Conservation (phyloP, 2,888 invertebrate species). For the Xylocampa areola region DNA sequence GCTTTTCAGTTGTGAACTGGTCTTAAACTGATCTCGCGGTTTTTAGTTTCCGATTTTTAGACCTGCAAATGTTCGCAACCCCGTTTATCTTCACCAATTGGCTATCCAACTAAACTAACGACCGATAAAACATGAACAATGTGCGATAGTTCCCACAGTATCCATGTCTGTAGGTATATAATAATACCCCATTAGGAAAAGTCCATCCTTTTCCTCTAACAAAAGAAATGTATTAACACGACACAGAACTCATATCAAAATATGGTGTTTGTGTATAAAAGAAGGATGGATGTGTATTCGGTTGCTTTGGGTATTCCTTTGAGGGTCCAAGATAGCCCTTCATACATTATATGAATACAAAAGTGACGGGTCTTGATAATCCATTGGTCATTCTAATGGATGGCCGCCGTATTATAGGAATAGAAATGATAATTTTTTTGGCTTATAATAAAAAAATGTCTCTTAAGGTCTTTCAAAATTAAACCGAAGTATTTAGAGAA, state of each 20-base stretch:
- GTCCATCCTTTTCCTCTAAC: not conserved
- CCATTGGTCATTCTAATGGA: conserved; percentile 38
- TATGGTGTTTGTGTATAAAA: conserved; percentile 19
- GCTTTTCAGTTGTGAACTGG: no score
- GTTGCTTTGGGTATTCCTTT: conserved; percentile 15
- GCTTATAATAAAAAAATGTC: no score
- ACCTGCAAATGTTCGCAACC: conserved; percentile 17
- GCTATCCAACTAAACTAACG: conserved; percentile 33
- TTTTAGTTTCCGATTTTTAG: conserved; percentile 38
- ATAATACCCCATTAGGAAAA: conserved; percentile 13
- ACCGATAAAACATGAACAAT: conserved; percentile 35
- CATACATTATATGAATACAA: conserved; percentile 29
- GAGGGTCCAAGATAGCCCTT: conserved; percentile 18
- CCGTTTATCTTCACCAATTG: conserved; percentile 37
- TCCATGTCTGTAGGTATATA: conserved; percentile 1
- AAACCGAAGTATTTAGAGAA: no score
- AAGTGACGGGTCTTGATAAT: conserved; percentile 11
- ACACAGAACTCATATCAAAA: conserved; percentile 4
- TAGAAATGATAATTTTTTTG: no score
- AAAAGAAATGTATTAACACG: conserved; percentile 11
- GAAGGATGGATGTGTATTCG: conserved; percentile 17
- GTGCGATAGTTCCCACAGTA: conserved; percentile 24
- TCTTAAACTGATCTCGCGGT: conserved; percentile 14
- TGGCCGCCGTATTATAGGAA: conserved; percentile 27
- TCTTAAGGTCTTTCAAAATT: no score